Evolutionary conservation across 2,113 vertebrate genomes (phyloP), one percentile per base, ranked within the genome.

Genomic region (Brachypteracias leptosomus): DNA sequence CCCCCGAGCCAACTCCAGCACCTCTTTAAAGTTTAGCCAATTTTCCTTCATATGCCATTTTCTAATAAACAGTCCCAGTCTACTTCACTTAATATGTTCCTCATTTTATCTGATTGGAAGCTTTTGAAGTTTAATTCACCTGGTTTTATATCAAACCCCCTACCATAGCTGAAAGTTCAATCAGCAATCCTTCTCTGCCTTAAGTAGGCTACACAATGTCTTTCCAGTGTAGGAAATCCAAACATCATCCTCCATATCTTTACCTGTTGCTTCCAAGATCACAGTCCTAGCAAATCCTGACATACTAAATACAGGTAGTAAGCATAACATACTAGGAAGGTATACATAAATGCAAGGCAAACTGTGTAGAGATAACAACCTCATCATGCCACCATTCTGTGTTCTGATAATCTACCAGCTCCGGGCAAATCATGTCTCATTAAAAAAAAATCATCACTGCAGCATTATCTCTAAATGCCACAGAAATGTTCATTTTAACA

Each of bases 21-120:
- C 90, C 93, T 96, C 95, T 96, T 96, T 97, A 94, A 95, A 94
- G 90, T 63, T 94, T 25, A 77, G 95, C 92, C 94, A 93, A 77
- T 93, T 97, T 96, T 96, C 95, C 85, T 96, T 94, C 90, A 80
- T 63, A 42, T 59, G 68, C 78, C 82, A 94, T 94, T 96, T 96
- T 90, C 89, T 92, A 93, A 83, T 90, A 90, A 96, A 77, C 75
- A 67, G 67, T 74, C 67, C 93, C 84, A 83, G 75, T 91, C 85
- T 55, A 57, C 51, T 74, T 73, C 88, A 95, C 78, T 89, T 91
- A 85, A 87, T 80, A 80, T 58, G 38, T 88, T 90, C 90, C 33
- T 44, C 38, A 55, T 95, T 96, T 94, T 94, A 88, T 83, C 93
- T 89, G 79, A 94, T 28, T 66, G 51, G 58, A 96, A 65, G 54